Evolutionary conservation across 1,140 invertebrate genomes (phyloP).

Genomic region (Calephelis nemesis): DNA sequence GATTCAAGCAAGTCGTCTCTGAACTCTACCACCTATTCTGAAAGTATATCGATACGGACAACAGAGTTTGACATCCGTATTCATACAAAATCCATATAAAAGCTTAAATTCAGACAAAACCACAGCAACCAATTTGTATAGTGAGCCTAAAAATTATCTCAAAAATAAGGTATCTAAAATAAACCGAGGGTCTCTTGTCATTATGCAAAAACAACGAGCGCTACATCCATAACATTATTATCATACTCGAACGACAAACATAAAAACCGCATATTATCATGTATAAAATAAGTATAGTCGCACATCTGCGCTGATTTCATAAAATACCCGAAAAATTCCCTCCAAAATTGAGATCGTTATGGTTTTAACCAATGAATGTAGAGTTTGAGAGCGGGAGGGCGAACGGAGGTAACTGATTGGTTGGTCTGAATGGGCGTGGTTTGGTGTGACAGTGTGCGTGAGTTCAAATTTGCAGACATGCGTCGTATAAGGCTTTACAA

Average conservation of each 20-base stretch:
- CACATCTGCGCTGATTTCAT: conserved; percentile 67
- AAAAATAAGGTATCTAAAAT: conserved; percentile 31
- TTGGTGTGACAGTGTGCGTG: conserved; percentile 36
- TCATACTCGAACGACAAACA: conserved; percentile 60
- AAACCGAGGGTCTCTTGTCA: conserved; percentile 40
- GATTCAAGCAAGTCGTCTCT: too few species aligned
- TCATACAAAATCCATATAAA: not conserved
- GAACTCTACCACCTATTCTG: too few species aligned
- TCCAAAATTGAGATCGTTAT: conserved; percentile 60
- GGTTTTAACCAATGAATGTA: conserved; percentile 46
- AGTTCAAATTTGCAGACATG: conserved; percentile 38
- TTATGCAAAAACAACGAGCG: conserved; percentile 64
- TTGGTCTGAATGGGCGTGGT: conserved; percentile 34
- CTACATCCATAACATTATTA: conserved; percentile 64
- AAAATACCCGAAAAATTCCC: conserved; percentile 71
- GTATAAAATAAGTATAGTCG: conserved; percentile 59
- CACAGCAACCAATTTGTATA: conserved; percentile 3
- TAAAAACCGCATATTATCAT: conserved; percentile 64
- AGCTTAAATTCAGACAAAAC: not conserved
- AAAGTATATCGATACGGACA: too few species aligned
- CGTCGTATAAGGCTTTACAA: conserved; percentile 27
- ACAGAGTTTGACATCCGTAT: not conserved
- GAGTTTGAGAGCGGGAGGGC: conserved; percentile 49
- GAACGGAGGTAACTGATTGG: conserved; percentile 54
- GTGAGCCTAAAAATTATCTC: conserved; percentile 23